Conservation (phyloP, 2,797 vertebrate species). For the Pterois miles region DNA sequence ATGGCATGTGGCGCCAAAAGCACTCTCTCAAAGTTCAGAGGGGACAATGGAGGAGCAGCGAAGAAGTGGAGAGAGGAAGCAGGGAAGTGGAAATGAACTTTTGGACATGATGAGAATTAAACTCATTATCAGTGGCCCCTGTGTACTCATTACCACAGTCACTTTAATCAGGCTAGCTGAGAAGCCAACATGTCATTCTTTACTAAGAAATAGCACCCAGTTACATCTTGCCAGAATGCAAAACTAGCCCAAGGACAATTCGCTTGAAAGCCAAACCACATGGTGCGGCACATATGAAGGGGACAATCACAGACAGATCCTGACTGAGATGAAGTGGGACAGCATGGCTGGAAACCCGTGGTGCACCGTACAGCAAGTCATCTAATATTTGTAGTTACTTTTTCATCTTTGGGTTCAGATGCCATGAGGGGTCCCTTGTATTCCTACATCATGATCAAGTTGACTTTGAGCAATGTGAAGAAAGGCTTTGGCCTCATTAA, state of each 20-base stretch:
- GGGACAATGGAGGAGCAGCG: neutral
- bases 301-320: neutral
- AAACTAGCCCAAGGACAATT: constrained; percentile 15
- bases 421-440: neutral
- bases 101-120: constrained; percentile 4
- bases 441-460: neutral
- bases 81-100: constrained; percentile 18
- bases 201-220: neutral
- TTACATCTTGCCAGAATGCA: neutral
- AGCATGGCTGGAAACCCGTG: neutral
- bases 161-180: neutral
- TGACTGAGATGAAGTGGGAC: constrained; percentile 4
- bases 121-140: constrained; percentile 14
- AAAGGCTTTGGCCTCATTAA: neutral
- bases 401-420: neutral
- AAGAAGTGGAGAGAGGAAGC: neutral
- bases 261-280: neutral
- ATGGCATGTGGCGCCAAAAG: neutral
- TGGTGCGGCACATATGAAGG: neutral
- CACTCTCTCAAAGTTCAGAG: neutral
- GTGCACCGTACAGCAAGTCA: neutral
- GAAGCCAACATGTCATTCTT: neutral
- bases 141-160: neutral
- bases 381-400: neutral
- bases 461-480: neutral